phyloP scores from a whole-genome alignment of 2,888 invertebrate genomes.

The Seira musarum region DNA sequence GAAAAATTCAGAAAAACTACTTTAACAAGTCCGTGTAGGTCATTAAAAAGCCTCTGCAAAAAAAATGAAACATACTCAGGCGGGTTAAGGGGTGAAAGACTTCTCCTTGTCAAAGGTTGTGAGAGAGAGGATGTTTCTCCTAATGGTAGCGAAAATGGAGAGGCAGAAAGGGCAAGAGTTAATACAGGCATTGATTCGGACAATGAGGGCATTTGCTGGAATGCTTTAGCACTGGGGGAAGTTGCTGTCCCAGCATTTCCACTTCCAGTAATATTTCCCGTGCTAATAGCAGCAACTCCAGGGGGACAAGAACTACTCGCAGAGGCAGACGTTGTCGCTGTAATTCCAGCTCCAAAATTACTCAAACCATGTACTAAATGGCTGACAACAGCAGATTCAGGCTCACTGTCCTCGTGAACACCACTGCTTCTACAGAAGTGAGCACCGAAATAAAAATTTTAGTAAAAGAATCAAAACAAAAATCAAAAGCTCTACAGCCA shows the following conservation, averaged over 20 bases:
- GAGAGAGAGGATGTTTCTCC: slow-evolving; percentile 45
- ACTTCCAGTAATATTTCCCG: slow-evolving; percentile 24
- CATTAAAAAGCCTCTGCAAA: too few relatives aligned
- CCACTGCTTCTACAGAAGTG: slow-evolving; percentile 74
- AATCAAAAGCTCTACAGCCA: slow-evolving; percentile 49
- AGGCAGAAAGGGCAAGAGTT: slow-evolving; percentile 60
- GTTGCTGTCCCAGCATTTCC: not conserved
- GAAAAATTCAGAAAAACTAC: slow-evolving; percentile 4
- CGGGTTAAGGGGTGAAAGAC: slow-evolving; percentile 53
- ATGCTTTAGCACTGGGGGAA: slow-evolving; percentile 31
- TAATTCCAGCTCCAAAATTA: slow-evolving; percentile 54
- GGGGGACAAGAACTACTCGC: not conserved
- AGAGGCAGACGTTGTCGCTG: not conserved
- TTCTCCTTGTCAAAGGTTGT: slow-evolving; percentile 50
- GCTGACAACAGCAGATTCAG: slow-evolving; percentile 71
- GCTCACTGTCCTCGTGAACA: slow-evolving; percentile 76
- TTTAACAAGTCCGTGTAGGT: not conserved
- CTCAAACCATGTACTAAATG: slow-evolving; percentile 49
- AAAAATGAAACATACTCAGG: too few relatives aligned
- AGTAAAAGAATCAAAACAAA: slow-evolving; percentile 33
- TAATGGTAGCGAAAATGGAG: slow-evolving; percentile 57
- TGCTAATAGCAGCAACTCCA: slow-evolving; percentile 9
- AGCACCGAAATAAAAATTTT: slow-evolving; percentile 17
- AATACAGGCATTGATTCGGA: slow-evolving; percentile 65
- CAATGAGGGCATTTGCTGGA: slow-evolving; percentile 55